phyloP scores from a whole-genome alignment of 2,113 vertebrate genomes.

The Alligator mississippiensis region DNA sequence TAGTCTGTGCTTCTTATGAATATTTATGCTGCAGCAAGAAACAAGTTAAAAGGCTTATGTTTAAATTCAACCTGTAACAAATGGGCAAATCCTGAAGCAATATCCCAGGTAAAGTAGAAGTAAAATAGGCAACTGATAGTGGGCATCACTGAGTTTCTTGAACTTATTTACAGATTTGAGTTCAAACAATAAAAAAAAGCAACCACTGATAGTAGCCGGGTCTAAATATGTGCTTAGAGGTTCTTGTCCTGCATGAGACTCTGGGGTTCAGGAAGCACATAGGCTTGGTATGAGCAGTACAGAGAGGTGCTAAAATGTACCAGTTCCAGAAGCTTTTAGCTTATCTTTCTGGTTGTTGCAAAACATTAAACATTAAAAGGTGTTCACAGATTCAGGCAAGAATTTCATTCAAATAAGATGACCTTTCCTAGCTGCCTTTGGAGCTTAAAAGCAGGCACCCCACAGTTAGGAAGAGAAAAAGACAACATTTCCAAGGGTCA shows the following conservation, averaged over 20 bases:
- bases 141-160: neutral
- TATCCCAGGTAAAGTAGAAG: neutral
- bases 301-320: neutral
- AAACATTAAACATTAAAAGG: neutral
- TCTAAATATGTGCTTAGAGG: neutral
- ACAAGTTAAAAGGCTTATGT: neutral
- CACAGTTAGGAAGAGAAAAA: neutral
- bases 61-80: neutral
- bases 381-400: neutral
- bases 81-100: neutral
- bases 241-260: neutral
- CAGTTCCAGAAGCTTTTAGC: neutral
- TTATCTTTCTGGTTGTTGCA: neutral
- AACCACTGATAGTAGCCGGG: neutral
- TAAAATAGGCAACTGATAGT: neutral
- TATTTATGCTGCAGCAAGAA: conserved; percentile 16
- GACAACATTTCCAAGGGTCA: neutral
- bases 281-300: neutral
- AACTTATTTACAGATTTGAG: neutral
- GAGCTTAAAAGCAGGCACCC: neutral
- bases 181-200: neutral
- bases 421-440: neutral
- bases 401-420: neutral
- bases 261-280: neutral
- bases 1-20: neutral